phyloP scores from a whole-genome alignment of 2,888 invertebrate species.

The Erpobdella octoculata region DNA sequence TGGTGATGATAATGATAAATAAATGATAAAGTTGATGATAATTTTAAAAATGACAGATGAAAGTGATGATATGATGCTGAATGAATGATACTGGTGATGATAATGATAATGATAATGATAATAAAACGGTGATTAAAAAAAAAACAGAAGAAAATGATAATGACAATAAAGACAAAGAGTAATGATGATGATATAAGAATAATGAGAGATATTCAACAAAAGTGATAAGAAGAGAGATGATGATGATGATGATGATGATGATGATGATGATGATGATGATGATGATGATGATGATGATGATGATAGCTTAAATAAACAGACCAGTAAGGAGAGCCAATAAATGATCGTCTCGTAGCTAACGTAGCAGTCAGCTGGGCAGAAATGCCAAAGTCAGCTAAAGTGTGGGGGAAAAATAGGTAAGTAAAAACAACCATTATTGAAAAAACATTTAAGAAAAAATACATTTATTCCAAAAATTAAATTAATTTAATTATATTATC shows the following conservation, averaged over 20 bases:
- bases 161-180: neutral
- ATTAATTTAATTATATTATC: constrained; percentile 12
- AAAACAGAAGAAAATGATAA: too few species aligned
- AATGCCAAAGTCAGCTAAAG: neutral
- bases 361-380: neutral
- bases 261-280: constrained; percentile 18
- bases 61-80: too few species aligned
- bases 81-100: too few species aligned
- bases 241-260: constrained; percentile 5
- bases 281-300: neutral
- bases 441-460: too few species aligned
- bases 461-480: neutral
- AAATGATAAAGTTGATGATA: too few species aligned
- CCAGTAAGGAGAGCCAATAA: neutral
- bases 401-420: neutral
- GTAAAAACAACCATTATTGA: neutral
- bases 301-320: neutral
- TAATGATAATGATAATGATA: too few species aligned
- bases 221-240: neutral
- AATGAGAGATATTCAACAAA: neutral
- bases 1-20: too few species aligned
- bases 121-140: too few species aligned
- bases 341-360: neutral
- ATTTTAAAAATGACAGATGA: too few species aligned
- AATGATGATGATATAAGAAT: neutral